Conservation (phyloP, 2,888 invertebrate genomes). For the Chrysotoxum bicinctum region DNA sequence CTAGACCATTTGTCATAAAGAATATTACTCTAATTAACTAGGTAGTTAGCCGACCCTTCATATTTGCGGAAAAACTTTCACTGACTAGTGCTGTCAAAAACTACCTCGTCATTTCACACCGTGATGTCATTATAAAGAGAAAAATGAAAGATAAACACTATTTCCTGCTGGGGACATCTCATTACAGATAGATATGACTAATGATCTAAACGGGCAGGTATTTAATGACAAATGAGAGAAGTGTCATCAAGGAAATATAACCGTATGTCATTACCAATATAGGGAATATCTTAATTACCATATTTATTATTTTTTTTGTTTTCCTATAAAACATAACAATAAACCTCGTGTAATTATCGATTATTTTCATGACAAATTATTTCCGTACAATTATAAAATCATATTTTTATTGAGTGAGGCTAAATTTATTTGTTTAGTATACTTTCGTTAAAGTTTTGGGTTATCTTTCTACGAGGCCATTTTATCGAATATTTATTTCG, state of each 20-base stretch:
- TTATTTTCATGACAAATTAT: constrained; percentile 19
- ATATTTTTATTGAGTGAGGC: not conserved
- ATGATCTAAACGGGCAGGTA: constrained; percentile 28
- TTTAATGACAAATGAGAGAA: constrained; percentile 31
- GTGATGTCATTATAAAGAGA: constrained; percentile 26
- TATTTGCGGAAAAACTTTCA: constrained; percentile 21
- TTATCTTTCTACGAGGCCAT: not conserved
- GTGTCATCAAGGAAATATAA: constrained; percentile 34
- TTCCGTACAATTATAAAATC: constrained; percentile 7
- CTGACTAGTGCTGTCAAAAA: not conserved
- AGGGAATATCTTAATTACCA: constrained; percentile 28
- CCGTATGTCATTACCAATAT: constrained; percentile 3
- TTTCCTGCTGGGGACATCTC: constrained; percentile 29
- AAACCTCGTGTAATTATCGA: constrained; percentile 12
- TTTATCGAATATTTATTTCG: too few species aligned
- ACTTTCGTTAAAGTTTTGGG: not conserved
- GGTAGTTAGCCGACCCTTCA: constrained; percentile 2
- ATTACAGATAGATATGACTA: constrained; percentile 31
- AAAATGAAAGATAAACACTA: constrained; percentile 20
- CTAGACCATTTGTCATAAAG: not conserved
- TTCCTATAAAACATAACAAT: not conserved
- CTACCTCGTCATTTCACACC: not conserved
- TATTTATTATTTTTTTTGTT: not conserved
- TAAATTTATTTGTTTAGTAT: not conserved
- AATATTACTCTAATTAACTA: constrained; percentile 28